These are phyloP conservation scores for Pseudorhiza aurosa DNA, from an alignment of 30 jellyfish, hydroid and myxozoan species.

Conservation along the genomic window DNA sequence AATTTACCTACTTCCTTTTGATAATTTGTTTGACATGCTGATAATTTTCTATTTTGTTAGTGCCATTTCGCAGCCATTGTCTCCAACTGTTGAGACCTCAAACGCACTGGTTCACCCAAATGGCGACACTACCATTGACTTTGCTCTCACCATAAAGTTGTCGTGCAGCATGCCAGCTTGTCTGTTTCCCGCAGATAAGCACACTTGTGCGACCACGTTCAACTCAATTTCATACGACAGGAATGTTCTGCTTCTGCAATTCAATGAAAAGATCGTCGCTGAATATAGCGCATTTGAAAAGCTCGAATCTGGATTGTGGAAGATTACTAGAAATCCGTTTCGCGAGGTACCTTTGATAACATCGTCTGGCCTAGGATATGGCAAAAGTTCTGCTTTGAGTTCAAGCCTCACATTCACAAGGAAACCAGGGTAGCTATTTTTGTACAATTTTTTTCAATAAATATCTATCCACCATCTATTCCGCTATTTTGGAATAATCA, in stretches of 20 bases:
- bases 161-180: conserved; percentile 59
- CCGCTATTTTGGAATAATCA: too few species aligned
- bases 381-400: background rate
- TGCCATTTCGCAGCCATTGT: conserved; percentile 4
- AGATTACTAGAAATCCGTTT: background rate
- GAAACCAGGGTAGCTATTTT: conserved; percentile 3
- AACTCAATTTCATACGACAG: conserved; percentile 6
- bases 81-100: background rate
- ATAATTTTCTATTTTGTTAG: conserved; percentile 17
- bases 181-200: conserved; percentile 51
- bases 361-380: background rate
- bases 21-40: too few species aligned
- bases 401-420: background rate
- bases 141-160: conserved; percentile 15
- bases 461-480: too few species aligned
- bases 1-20: too few species aligned
- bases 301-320: conserved; percentile 49
- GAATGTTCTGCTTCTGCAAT: background rate
- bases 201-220: conserved; percentile 20
- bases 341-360: background rate
- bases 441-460: too few species aligned
- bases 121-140: conserved; percentile 25
- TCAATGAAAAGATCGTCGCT: background rate
- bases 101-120: conserved; percentile 17
- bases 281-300: conserved; percentile 5